Evolutionary conservation across 2,888 invertebrate species (phyloP).

Genomic region (Fragum fragum): DNA sequence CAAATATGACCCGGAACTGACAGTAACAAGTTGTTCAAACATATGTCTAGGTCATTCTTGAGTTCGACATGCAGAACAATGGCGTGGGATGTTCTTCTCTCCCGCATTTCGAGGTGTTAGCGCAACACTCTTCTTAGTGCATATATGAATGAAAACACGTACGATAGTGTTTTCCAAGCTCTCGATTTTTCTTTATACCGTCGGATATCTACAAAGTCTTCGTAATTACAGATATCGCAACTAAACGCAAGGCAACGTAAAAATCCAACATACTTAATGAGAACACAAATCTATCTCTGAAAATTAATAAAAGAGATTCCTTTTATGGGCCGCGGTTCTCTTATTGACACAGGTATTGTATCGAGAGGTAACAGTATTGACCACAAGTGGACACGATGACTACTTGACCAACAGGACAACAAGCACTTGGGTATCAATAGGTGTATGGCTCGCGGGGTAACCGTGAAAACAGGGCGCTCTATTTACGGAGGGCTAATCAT

Average conservation of each 20-base stretch:
- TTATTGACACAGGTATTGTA: conserved; percentile 10
- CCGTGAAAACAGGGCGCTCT: neutral
- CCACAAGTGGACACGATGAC: conserved; percentile 2
- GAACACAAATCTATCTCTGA: no score
- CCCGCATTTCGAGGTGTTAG: no score
- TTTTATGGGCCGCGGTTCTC: neutral
- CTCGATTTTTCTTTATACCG: no score
- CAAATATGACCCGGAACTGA: neutral
- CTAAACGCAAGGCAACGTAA: no score
- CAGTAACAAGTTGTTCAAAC: neutral
- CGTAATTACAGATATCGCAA: no score
- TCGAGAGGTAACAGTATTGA: neutral
- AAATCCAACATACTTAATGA: no score
- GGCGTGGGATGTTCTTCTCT: neutral
- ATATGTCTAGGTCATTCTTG: neutral
- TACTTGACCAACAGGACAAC: neutral
- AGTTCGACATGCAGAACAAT: neutral
- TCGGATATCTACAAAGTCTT: no score
- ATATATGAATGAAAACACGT: no score
- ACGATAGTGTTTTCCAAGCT: no score
- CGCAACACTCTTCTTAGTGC: no score
- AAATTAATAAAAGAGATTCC: no score
- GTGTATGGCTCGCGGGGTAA: conserved; percentile 10
- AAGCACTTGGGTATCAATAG: conserved; percentile 9
- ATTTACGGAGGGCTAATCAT: conserved; percentile 22